A percentile compares a stretch with the other conserved stretches of the same genome.
phyloP scores from a whole-genome alignment of 2,888 invertebrate genomes.

The Eupithecia dodoneata region DNA sequence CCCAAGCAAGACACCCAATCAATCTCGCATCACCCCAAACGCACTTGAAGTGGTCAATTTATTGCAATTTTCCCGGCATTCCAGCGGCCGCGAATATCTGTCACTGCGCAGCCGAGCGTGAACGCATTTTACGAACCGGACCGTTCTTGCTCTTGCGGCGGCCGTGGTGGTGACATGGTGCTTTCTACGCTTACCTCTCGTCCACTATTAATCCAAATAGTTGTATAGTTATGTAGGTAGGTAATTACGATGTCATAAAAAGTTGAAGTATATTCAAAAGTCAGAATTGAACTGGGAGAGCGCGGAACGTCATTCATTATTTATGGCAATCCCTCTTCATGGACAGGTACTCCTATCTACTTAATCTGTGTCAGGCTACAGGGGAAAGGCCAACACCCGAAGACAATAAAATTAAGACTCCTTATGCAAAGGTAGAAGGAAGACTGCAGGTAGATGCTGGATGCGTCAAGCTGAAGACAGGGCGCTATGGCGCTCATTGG shows the following conservation, averaged over 20 bases:
- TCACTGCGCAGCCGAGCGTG: conserved; percentile 35
- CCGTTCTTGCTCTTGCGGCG: neutral
- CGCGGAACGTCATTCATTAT: neutral
- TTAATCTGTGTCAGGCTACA: neutral
- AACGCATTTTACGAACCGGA: conserved; percentile 23
- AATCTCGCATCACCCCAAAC: conserved; percentile 6
- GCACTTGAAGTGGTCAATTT: conserved; percentile 12
- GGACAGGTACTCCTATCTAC: neutral
- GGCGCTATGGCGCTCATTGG: no score
- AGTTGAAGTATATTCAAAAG: neutral
- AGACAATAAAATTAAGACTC: neutral
- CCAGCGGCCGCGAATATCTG: conserved; percentile 32
- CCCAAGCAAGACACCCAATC: conserved; percentile 2
- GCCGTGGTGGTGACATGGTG: neutral
- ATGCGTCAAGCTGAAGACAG: no score
- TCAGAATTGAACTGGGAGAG: neutral
- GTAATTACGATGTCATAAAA: neutral
- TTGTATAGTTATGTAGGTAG: neutral
- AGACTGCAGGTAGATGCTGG: no score
- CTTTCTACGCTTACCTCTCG: neutral
- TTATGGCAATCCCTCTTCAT: neutral
- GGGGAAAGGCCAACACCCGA: neutral
- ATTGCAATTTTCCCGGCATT: conserved; percentile 33
- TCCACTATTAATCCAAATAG: neutral
- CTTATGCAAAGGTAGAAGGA: no score